Percentiles rank a stretch among this genome's conserved stretches.
phyloP scores from a whole-genome alignment of 2,888 invertebrate genomes.

The Vanessa cardui region DNA sequence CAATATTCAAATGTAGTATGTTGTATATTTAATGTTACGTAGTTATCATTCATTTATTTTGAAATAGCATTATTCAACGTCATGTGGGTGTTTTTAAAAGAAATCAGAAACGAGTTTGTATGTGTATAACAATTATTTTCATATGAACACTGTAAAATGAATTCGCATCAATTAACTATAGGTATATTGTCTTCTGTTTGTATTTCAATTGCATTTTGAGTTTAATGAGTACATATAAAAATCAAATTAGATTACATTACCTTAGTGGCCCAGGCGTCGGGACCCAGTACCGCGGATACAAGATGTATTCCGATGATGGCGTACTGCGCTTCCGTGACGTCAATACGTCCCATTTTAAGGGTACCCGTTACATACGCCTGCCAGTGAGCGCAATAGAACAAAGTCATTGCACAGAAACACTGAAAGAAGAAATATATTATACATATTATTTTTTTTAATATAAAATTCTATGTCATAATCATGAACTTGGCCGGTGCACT shows the following conservation, averaged over 20 bases:
- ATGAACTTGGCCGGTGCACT: background rate
- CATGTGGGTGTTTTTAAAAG: conserved; percentile 79
- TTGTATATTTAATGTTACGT: background rate
- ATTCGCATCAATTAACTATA: too few relatives aligned
- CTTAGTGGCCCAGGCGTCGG: conserved; percentile 90
- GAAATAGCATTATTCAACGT: conserved; percentile 31
- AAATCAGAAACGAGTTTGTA: background rate
- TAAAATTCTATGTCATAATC: background rate
- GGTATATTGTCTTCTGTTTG: too few relatives aligned
- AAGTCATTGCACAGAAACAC: conserved; percentile 96
- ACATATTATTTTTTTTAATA: background rate
- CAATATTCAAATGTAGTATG: too few relatives aligned
- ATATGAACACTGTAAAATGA: too few relatives aligned
- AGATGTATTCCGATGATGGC: conserved; percentile 94
- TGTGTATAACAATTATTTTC: background rate
- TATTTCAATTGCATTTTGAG: background rate
- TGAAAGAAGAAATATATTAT: conserved; percentile 71
- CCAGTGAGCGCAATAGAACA: conserved; percentile 99
- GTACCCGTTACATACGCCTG: conserved; percentile 99
- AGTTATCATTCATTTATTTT: background rate
- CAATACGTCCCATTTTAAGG: conserved; percentile 93
- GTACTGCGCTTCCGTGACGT: conserved; percentile 99
- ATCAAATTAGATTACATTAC: conserved; percentile 62
- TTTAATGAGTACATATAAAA: background rate
- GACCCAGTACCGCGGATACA: conserved; percentile 93